Percentiles rank a stretch among this genome's conserved stretches.
These are phyloP conservation scores for Atractosteus spatula DNA, from an alignment of 2,113 vertebrate genomes.

Conservation along the genomic window DNA sequence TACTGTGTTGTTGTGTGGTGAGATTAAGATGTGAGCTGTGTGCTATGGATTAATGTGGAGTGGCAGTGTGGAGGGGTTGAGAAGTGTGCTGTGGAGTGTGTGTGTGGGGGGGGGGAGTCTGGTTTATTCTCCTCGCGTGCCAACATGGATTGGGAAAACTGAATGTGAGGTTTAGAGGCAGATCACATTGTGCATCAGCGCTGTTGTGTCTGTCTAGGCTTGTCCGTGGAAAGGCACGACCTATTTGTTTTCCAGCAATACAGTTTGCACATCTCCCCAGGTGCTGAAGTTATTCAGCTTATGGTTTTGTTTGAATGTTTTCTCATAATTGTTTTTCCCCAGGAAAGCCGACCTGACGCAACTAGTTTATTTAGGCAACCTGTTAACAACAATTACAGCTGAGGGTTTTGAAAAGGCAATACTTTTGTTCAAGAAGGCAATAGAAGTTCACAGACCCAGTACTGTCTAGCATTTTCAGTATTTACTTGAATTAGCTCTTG, in stretches of 20 bases:
- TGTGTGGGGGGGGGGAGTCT: conserved; percentile 25
- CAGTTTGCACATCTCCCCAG: not conserved
- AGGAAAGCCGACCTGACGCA: not conserved
- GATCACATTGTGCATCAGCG: not conserved
- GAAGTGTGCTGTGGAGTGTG: not conserved
- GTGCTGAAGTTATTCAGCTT: conserved; percentile 7
- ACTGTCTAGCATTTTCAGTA: too few relatives aligned
- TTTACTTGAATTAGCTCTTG: too few relatives aligned
- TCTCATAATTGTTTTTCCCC: not conserved
- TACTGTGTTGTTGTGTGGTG: too few relatives aligned
- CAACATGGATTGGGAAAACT: too few relatives aligned
- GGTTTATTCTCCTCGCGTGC: too few relatives aligned
- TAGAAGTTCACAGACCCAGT: too few relatives aligned
- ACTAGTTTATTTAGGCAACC: not conserved
- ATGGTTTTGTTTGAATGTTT: conserved; percentile 6
- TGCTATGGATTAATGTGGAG: too few relatives aligned
- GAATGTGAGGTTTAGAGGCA: too few relatives aligned
- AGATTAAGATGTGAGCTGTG: too few relatives aligned
- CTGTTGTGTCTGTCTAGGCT: not conserved
- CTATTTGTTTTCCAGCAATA: not conserved
- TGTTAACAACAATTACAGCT: not conserved
- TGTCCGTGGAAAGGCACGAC: not conserved
- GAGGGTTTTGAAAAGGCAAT: too few relatives aligned
- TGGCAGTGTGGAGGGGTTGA: not conserved
- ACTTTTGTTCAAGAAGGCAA: too few relatives aligned